Base-by-base conservation (phyloP, 2,113 vertebrate genomes). In the Cebidichthys violaceus region DNA sequence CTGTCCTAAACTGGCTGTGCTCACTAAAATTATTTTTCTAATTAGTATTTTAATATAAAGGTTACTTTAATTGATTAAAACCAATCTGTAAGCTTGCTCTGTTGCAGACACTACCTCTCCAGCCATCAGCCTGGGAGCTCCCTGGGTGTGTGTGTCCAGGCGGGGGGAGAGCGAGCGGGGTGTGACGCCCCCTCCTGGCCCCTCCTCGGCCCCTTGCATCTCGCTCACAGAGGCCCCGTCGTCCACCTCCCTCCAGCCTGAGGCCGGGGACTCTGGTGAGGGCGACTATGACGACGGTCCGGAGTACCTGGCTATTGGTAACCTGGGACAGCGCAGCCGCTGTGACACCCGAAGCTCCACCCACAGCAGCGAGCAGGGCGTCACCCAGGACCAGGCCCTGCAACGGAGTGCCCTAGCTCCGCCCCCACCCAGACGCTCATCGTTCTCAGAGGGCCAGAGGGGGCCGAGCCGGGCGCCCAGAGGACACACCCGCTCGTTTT, bases 291-390 rank as follows among this genome's bases (percentile, higher is more conserved):
- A 97, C 0, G 98, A 99, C 0, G 98, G 97, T 4, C 98, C 98
- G 0, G 98, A 99, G 89, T 99, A 99, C 90, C 91, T 99, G 90
- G 98, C 98, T 43, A 99, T 99, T 0, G 98, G 98, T 60, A 99
- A 98, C 89, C 89, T 96, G 83, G 97, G 97, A 14, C 95, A 95
- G 43, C 95, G 93, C 82, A 95, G 90, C 54, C 84, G 94, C 0
- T 43, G 89, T n/a, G 93, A 95, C 89, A 95, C 89, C 1, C 66
- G 77, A 74, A 96, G 94, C 88, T 94, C 91, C 15, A 87, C 93
- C 68, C 75, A 72, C 29, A 89, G 87, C 81, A 86, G 84, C 0
- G 92, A 93, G 59, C 29, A 86, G 85, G 73, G 93, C 75, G 94
- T 76, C 24, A 22, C 9, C 10, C 64, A 29, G 47, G 74, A 75